Percentiles rank a stretch among this genome's conserved stretches.
Evolutionary conservation across 2,113 vertebrate genomes (phyloP).

Genomic region (rabbit (Oryctolagus cuniculus)): mOryCun1.1 NC_091448.1:15996501-15997000

Average conservation of each 20-base stretch:
- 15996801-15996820: background rate
- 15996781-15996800: background rate
- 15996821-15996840: background rate
- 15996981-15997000: constrained; percentile 12
- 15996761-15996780: background rate
- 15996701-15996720: background rate
- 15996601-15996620: constrained; percentile 67
- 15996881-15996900: constrained; percentile 39
- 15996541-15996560: constrained; percentile 75
- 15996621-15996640: constrained; percentile 65
- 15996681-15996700: background rate
- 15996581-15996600: constrained; percentile 79
- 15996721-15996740: background rate
- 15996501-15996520: constrained; percentile 66
- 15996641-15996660: constrained; percentile 30
- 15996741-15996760: background rate
- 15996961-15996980: background rate
- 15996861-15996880: constrained; percentile 14
- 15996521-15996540: constrained; percentile 65
- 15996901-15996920: constrained; percentile 41
- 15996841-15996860: constrained; percentile 22
- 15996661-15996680: constrained; percentile 13
- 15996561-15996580: constrained; percentile 75
- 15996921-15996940: constrained; percentile 6
- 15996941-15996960: background rate